These are phyloP conservation scores for Calephelis perditalis DNA, from an alignment of 2,888 invertebrate species.

Conservation along the genomic window DNA sequence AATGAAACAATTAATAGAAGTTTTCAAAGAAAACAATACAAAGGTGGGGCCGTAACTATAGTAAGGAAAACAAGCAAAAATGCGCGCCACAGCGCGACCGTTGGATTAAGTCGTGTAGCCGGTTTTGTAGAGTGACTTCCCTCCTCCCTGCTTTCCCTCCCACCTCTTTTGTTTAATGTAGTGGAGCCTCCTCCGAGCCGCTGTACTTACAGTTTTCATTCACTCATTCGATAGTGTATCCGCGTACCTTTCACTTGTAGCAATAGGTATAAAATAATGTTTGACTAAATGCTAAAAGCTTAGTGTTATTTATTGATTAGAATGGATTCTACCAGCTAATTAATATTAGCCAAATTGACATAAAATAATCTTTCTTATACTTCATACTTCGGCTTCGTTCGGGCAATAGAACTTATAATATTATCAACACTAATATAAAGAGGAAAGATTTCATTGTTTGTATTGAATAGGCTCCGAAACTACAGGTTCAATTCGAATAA, in stretches of 20 bases:
- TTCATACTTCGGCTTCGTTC: no score
- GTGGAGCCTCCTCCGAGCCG: constrained; percentile 55
- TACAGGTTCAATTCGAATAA: no score
- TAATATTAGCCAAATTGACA: no score
- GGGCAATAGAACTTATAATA: no score
- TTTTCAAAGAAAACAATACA: constrained; percentile 40
- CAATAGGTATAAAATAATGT: no score
- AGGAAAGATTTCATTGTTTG: no score
- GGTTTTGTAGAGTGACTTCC: constrained; percentile 54
- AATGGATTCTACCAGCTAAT: no score
- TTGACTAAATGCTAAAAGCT: no score
- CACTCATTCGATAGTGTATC: constrained; percentile 31
- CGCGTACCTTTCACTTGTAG: constrained; percentile 28
- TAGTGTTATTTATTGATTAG: no score
- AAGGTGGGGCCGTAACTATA: constrained; percentile 60
- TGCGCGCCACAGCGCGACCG: constrained; percentile 66
- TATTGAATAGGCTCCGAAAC: no score
- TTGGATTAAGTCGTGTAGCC: constrained; percentile 73
- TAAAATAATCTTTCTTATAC: no score
- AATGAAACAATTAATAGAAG: neutral
- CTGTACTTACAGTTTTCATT: constrained; percentile 23
- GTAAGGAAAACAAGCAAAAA: constrained; percentile 59
- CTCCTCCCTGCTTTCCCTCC: constrained; percentile 48
- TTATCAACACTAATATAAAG: no score
- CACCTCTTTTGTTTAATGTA: constrained; percentile 39